phyloP scores from a whole-genome alignment of 2,888 invertebrate genomes.

The Acronicta alni region DNA sequence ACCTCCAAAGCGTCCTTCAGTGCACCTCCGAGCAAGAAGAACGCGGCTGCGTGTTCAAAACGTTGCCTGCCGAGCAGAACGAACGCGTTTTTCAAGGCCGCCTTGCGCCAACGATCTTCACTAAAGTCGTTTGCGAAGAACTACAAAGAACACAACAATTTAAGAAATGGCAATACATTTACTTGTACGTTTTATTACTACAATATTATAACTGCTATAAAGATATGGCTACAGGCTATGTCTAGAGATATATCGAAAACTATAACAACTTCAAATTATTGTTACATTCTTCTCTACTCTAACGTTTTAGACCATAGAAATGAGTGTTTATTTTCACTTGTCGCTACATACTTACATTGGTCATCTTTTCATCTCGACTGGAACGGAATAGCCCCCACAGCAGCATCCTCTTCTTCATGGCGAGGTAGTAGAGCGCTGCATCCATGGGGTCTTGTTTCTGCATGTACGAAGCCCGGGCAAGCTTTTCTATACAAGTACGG shows the following conservation, averaged over 20 bases:
- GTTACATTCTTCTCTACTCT: no score
- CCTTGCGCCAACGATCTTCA: constrained; percentile 98
- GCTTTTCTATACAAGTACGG: constrained; percentile 95
- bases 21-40: constrained; percentile 98
- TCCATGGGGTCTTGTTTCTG: constrained; percentile 98
- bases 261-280: no score
- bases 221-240: no score
- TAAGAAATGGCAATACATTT: no score
- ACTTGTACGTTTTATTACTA: no score
- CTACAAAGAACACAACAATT: constrained; percentile 57
- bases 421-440: constrained; percentile 98
- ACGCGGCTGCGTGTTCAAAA: constrained; percentile 99
- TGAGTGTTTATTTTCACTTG: no score
- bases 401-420: constrained; percentile 99
- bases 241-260: no score
- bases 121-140: constrained; percentile 98
- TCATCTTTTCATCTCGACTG: constrained; percentile 97
- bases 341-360: constrained; percentile 77
- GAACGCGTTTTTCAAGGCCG: constrained; percentile 99
- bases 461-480: constrained; percentile 98
- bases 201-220: no score
- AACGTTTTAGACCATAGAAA: no score
- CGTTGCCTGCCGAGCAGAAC: constrained; percentile 98
- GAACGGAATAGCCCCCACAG: constrained; percentile 98
- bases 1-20: constrained; percentile 98